Evolutionary conservation across 2,113 vertebrate genomes (phyloP).

Genomic region (Hippoglossus stenolepis): DNA sequence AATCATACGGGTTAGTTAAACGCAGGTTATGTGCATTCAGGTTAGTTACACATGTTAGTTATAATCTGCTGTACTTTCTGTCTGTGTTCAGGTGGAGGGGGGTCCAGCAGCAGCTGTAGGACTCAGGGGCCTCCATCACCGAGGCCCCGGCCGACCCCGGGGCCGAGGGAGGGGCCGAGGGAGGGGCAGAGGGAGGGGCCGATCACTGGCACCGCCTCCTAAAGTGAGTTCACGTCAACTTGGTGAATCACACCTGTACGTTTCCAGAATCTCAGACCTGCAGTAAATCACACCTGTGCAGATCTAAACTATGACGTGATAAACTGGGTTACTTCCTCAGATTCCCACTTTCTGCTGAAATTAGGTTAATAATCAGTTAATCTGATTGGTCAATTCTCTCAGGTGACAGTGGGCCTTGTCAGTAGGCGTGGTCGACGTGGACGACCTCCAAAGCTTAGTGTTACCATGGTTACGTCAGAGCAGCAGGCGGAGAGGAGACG

Average conservation of each 20-base stretch:
- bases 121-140: slow-evolving; percentile 62
- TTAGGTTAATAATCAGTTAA: neutral
- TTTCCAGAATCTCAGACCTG: neutral
- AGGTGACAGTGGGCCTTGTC: slow-evolving; percentile 52
- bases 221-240: slow-evolving; percentile 50
- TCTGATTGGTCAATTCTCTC: slow-evolving; percentile 2
- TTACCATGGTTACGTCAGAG: slow-evolving; percentile 69
- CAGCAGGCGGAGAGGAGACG: slow-evolving; percentile 81
- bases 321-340: no score
- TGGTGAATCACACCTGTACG: neutral
- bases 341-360: no score
- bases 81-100: slow-evolving; percentile 42
- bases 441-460: slow-evolving; percentile 68
- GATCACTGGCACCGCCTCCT: slow-evolving; percentile 74
- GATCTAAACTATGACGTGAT: no score
- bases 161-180: slow-evolving; percentile 73
- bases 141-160: slow-evolving; percentile 79
- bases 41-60: no score
- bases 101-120: slow-evolving; percentile 52
- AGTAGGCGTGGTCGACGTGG: slow-evolving; percentile 67
- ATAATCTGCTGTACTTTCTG: neutral
- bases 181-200: slow-evolving; percentile 72
- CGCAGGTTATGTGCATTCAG: no score
- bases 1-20: no score
- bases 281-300: neutral